Evolutionary conservation across 2,113 vertebrate species (phyloP).

Genomic region (Bufo bufo): DNA sequence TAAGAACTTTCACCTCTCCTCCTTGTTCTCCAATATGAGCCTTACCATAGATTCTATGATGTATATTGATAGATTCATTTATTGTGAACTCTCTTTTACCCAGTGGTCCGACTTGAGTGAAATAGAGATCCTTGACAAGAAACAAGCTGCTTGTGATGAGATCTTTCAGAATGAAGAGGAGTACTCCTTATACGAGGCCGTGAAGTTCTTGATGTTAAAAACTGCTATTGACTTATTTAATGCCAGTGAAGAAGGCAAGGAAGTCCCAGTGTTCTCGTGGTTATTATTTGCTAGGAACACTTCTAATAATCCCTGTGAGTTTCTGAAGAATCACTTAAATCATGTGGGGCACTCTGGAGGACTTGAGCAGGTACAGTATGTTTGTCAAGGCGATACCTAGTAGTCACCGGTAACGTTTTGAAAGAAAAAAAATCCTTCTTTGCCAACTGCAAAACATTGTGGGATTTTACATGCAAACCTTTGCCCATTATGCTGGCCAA

Average conservation of each 20-base stretch:
- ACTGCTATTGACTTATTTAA: conserved; percentile 83
- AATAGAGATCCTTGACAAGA: conserved; percentile 69
- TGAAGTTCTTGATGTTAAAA: conserved; percentile 94
- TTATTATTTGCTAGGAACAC: conserved; percentile 94
- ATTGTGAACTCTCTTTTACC: background rate
- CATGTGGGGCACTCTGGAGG: conserved; percentile 90
- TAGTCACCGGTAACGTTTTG: background rate
- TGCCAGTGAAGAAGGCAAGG: conserved; percentile 76
- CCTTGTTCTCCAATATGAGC: background rate
- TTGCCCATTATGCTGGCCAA: no score
- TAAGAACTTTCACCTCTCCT: no score
- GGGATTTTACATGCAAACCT: no score
- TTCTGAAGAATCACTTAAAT: conserved; percentile 92
- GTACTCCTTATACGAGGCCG: conserved; percentile 88
- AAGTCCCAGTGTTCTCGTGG: conserved; percentile 94
- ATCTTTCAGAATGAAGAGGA: conserved; percentile 87
- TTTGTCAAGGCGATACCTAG: conserved; percentile 48
- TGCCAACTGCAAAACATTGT: no score
- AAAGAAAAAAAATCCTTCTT: background rate
- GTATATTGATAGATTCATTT: background rate
- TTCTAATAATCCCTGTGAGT: conserved; percentile 82
- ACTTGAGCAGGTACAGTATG: conserved; percentile 84
- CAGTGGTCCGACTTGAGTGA: conserved; percentile 75
- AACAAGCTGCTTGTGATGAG: conserved; percentile 80
- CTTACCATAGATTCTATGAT: background rate